Percentiles rank a stretch among this genome's conserved stretches.
phyloP scores from a whole-genome alignment of 2,797 vertebrate genomes.

The Pangasius larnaudii region DNA sequence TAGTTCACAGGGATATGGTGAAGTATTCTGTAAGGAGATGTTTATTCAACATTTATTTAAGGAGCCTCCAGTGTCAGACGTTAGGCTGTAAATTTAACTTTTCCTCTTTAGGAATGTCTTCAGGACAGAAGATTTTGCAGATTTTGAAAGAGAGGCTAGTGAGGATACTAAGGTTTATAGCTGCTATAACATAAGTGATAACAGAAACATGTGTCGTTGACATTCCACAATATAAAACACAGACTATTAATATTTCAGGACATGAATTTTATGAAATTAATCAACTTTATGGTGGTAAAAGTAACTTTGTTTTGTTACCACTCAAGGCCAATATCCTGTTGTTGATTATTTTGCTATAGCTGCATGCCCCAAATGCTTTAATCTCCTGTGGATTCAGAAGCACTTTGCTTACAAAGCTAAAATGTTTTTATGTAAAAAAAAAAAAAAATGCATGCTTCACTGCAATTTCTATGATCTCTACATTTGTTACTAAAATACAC shows the following conservation, averaged over 20 bases:
- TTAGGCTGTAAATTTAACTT: not conserved
- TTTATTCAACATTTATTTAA: not conserved
- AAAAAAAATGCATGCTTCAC: not conserved
- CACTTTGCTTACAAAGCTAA: not conserved
- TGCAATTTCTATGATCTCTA: not conserved
- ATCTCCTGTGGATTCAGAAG: not conserved
- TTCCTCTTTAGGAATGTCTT: not conserved
- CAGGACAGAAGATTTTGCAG: not conserved
- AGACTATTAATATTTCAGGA: not conserved
- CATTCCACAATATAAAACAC: not conserved
- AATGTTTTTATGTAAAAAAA: not conserved
- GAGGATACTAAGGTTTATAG: not conserved
- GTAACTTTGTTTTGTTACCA: not conserved
- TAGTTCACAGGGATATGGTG: not conserved
- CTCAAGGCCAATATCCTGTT: not conserved
- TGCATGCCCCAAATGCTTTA: not conserved
- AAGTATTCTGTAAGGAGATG: not conserved
- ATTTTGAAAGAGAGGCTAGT: not conserved
- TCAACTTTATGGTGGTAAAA: not conserved
- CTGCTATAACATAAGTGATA: not conserved
- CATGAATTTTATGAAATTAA: not conserved
- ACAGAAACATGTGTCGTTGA: not conserved
- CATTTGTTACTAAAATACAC: not conserved
- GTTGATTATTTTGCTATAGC: no score
- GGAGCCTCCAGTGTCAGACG: not conserved